Percentiles rank a stretch among this genome's conserved stretches.
Conservation (phyloP, 2,888 invertebrate species). For the Drosophila atroscutellata region DNA sequence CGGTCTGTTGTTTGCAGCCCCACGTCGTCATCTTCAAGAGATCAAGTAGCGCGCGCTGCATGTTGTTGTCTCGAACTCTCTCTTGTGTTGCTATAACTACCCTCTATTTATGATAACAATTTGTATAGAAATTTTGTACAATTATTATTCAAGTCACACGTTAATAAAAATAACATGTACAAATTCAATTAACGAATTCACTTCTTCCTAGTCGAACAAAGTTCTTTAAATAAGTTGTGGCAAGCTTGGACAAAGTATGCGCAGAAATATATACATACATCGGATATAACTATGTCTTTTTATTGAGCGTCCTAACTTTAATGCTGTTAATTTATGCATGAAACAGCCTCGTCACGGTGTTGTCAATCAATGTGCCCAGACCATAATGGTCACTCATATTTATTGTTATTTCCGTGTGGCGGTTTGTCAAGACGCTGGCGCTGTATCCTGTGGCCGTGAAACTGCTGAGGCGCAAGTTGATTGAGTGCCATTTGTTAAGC, state of each 20-base stretch:
- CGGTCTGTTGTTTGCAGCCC: slow-evolving; percentile 64
- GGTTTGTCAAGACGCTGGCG: slow-evolving; percentile 16
- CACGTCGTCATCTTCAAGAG: slow-evolving; percentile 64
- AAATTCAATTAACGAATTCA: background rate
- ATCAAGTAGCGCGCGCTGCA: slow-evolving; percentile 5
- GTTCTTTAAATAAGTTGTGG: background rate
- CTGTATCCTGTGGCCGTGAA: slow-evolving; percentile 11
- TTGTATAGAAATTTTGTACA: background rate
- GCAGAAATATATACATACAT: slow-evolving; percentile 25
- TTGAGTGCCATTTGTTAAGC: slow-evolving; percentile 62
- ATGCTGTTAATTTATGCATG: background rate
- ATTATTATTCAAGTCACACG: background rate
- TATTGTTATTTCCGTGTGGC: slow-evolving; percentile 40
- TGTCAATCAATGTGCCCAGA: slow-evolving; percentile 30
- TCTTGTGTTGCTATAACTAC: slow-evolving; percentile 6
- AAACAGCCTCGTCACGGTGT: slow-evolving; percentile 1
- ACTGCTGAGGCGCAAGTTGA: slow-evolving; percentile 43
- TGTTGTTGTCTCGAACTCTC: background rate
- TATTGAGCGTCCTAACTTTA: slow-evolving; percentile 48
- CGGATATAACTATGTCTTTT: slow-evolving; percentile 50
- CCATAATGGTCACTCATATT: slow-evolving; percentile 50
- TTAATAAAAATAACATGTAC: background rate
- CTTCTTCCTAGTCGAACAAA: background rate
- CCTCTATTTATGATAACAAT: slow-evolving; percentile 2
- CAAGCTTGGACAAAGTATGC: background rate